Evolutionary conservation across 2,113 vertebrate genomes (phyloP), one percentile per base, ranked within the genome.

Genomic region (Mormyrus lacerda): DNA sequence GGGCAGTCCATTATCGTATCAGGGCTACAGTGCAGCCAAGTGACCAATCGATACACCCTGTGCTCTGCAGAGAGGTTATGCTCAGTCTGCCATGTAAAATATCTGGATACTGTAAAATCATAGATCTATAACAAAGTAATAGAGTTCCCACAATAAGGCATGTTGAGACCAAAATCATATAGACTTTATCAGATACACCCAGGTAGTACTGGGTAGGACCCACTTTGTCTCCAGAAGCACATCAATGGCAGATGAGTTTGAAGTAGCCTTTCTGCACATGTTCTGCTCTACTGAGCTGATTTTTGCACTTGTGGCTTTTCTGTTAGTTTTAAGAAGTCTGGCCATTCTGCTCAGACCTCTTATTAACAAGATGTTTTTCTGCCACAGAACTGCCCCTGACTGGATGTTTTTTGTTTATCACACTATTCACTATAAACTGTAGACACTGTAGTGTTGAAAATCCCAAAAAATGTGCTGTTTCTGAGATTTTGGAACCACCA

Each of bases 1-100:
- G 48, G 58, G 73, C 87, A 76, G 13, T 88, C 87, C 87, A 88
- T 88, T 47, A 69, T 24, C 24, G 1, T 76, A 13, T 88, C 58
- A 47, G 58, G 58, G 87, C 21, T 55, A 27, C 27, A 5, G 21
- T 24, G 61, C 35, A 24, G 50, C 55, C 51, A 69, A 19, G 31
- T 42, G 21, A 31, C 87, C 42, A 44, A 45, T 88, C 87, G 10
- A 88, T 88, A 73, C 5, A 27, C 39, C 13, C 61, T 88, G 42
- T 35, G 24, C 87, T 73, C 44, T 48, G n/a, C 58, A 73, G 44
- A 82, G 76, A 44, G 76, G 42, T 19, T 17, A 83, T n/a, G 82
- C 24, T 21, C 44, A 84, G 31, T 79, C 73, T 42, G 31, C 3
- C 44, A 84, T 24, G 24, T 47, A 24, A 83, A 84, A 84, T 11